phyloP scores from a whole-genome alignment of 2,113 vertebrate species.

The Meriones unguiculatus region DNA sequence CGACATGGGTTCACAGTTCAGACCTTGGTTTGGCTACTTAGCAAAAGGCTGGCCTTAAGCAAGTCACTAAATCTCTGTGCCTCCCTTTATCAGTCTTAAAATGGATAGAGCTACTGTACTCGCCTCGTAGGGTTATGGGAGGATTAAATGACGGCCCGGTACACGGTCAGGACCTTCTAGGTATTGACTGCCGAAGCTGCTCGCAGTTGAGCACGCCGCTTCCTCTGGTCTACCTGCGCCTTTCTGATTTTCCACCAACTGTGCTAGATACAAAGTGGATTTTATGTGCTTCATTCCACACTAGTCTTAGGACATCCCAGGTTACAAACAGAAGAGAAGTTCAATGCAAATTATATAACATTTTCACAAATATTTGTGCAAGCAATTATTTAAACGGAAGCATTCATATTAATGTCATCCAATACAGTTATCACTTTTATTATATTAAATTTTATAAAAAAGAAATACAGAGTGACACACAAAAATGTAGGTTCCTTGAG shows the following conservation, averaged over 20 bases:
- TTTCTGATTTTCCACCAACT: background rate
- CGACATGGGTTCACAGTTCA: background rate
- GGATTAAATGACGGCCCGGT: background rate
- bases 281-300: background rate
- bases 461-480: background rate
- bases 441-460: background rate
- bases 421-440: background rate
- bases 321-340: background rate
- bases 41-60: background rate
- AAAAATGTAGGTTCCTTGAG: background rate
- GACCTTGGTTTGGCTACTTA: background rate
- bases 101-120: background rate
- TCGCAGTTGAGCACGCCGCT: background rate
- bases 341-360: conserved; percentile 11
- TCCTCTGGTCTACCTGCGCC: background rate
- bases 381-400: conserved; percentile 2
- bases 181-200: no score
- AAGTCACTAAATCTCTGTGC: background rate
- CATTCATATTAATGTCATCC: background rate
- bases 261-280: background rate
- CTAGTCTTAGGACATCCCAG: background rate
- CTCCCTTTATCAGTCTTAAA: background rate
- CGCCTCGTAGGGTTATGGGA: background rate
- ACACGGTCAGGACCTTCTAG: background rate
- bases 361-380: background rate